Percentiles rank a stretch among this genome's conserved stretches.
phyloP scores from a whole-genome alignment of 2,888 invertebrate genomes.

The Idaea dimidiata region DNA sequence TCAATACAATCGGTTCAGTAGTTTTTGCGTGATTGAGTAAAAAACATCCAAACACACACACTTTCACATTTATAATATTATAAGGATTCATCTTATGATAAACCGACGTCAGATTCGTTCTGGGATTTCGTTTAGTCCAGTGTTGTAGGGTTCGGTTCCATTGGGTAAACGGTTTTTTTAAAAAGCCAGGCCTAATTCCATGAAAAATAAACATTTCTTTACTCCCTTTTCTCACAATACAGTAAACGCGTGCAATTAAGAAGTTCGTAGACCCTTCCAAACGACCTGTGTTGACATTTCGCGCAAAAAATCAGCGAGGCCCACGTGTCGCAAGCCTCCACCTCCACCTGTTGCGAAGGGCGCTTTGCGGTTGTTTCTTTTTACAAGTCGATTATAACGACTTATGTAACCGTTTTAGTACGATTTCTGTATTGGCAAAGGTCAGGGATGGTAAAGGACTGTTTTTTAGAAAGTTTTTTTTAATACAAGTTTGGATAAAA shows the following conservation, averaged over 20 bases:
- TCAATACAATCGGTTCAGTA: too few relatives aligned
- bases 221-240: background rate
- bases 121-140: too few relatives aligned
- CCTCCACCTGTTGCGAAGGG: constrained; percentile 25
- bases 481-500: too few relatives aligned
- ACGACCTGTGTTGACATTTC: constrained; percentile 46
- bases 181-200: too few relatives aligned
- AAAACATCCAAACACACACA: too few relatives aligned
- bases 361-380: constrained; percentile 14
- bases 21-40: too few relatives aligned
- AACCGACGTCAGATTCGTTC: too few relatives aligned
- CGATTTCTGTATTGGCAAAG: background rate
- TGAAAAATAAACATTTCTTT: too few relatives aligned
- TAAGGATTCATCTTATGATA: too few relatives aligned
- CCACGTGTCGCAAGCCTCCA: constrained; percentile 25
- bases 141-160: too few relatives aligned
- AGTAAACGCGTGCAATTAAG: constrained; percentile 7
- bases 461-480: background rate
- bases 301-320: constrained; percentile 46
- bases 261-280: constrained; percentile 37
- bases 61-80: too few relatives aligned
- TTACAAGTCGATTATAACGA: background rate
- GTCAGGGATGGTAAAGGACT: background rate
- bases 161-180: too few relatives aligned
- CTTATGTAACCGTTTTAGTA: background rate